phyloP scores from a whole-genome alignment of 2,888 invertebrate genomes.

The Drosophila robusta region DNA sequence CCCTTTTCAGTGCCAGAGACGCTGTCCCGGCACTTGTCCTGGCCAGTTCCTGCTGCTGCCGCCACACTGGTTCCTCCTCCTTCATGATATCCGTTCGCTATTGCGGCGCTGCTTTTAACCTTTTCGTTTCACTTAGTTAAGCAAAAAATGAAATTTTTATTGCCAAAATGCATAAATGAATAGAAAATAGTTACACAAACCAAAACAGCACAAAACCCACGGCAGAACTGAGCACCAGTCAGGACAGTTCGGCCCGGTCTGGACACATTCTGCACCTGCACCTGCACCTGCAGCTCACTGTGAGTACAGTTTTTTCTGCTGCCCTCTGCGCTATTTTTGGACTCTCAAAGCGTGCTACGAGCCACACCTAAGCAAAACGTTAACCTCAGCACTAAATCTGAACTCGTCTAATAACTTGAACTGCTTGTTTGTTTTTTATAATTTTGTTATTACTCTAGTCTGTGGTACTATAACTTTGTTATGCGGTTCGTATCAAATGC shows the following conservation, averaged over 20 bases:
- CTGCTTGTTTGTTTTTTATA: constrained; percentile 42
- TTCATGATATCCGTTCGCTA: constrained; percentile 44
- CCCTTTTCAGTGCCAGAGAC: constrained; percentile 51
- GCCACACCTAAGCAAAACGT: constrained; percentile 55
- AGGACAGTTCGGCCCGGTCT: not conserved
- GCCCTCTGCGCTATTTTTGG: constrained; percentile 40
- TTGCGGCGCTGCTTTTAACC: constrained; percentile 62
- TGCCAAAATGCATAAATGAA: constrained; percentile 80
- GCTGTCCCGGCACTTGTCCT: constrained; percentile 31
- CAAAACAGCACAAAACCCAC: constrained; percentile 40
- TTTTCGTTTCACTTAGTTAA: constrained; percentile 81
- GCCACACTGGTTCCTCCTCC: not conserved
- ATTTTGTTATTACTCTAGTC: constrained; percentile 17
- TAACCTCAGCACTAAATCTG: constrained; percentile 58
- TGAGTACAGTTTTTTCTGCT: constrained; percentile 45
- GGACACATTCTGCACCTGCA: constrained; percentile 2
- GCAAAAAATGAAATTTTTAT: constrained; percentile 79
- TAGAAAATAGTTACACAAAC: constrained; percentile 75
- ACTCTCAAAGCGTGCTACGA: constrained; percentile 12
- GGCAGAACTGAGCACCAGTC: constrained; percentile 15
- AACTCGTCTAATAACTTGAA: constrained; percentile 52
- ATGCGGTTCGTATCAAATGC: not conserved
- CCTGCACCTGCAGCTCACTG: constrained; percentile 39
- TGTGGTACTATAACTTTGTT: not conserved
- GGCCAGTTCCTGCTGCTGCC: constrained; percentile 14